Evolutionary conservation across 2,888 invertebrate genomes (phyloP).

Genomic region (Drosophila melanosoma): DNA sequence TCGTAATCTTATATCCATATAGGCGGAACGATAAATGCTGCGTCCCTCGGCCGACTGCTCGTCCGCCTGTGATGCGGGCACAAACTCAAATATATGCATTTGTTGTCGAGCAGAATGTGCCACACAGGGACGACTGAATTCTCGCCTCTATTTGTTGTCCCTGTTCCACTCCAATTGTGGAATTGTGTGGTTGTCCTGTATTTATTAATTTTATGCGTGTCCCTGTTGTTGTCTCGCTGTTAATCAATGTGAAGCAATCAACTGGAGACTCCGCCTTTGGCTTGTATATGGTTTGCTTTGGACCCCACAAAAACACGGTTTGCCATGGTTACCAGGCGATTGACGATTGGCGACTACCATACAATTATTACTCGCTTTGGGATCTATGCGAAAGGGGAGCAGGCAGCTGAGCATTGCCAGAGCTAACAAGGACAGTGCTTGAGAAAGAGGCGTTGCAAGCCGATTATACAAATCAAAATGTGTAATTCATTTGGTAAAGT

Average conservation of each 20-base stretch:
- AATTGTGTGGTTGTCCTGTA: slow-evolving; percentile 1
- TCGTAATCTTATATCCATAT: slow-evolving; percentile 76
- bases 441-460: neutral
- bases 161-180: neutral
- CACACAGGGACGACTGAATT: slow-evolving; percentile 17
- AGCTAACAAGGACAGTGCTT: neutral
- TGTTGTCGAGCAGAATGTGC: slow-evolving; percentile 24
- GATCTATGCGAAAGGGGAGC: neutral
- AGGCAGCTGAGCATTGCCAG: neutral
- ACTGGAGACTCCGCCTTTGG: slow-evolving; percentile 31
- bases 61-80: slow-evolving; percentile 75
- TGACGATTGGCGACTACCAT: slow-evolving; percentile 22
- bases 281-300: slow-evolving; percentile 50
- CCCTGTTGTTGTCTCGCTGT: slow-evolving; percentile 8
- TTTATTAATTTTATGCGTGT: slow-evolving; percentile 34
- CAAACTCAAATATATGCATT: slow-evolving; percentile 81
- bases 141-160: slow-evolving; percentile 7
- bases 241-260: slow-evolving; percentile 71
- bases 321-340: slow-evolving; percentile 57
- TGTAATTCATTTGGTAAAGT: neutral
- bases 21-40: slow-evolving; percentile 78
- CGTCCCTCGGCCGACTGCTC: slow-evolving; percentile 48
- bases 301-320: slow-evolving; percentile 40
- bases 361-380: slow-evolving; percentile 13
- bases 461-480: neutral